Evolutionary conservation across 2,888 invertebrate genomes (phyloP), one percentile per base, ranked within the genome.

Genomic region (Alcis repandata): DNA sequence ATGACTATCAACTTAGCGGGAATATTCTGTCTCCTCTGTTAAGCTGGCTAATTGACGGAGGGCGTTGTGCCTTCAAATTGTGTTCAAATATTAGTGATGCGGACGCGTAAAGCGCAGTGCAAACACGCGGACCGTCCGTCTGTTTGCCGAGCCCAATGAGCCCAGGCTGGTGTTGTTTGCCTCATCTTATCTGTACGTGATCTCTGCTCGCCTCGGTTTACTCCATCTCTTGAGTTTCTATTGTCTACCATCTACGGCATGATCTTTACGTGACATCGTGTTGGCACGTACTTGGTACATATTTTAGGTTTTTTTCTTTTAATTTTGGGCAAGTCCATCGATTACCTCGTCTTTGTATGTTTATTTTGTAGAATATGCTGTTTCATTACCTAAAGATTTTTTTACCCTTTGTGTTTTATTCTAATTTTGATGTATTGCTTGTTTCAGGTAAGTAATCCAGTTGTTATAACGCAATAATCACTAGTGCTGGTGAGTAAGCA

Each of bases 31-130:
- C 77, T 76, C 75, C 67, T 71, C 59, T 71, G 69, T 73, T 64
- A 65, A 70, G 68, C 65, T 71, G 72, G 76, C 83, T 89, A 89
- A 89, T 89, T 89, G 87, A 84, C 78, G 78, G 71, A 75, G 82
- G 83, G 87, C 87, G 88, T 87, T 82, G 87, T 89, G 83, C 90
- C 90, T 88, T 89, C 87, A 91, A 92, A 92, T 92, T 91, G 88
- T 87, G 85, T 77, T 86, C 83, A 89, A 92, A 92, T 91, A 91
- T 92, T 92, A 73, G 83, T 79, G 63, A 51, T 74, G 78, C 76
- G 85, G 82, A 79, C 83, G 75, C 82, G 84, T 85, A 83, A 82
- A 87, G 88, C 88, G 82, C 82, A 79, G 74, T 69, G 84, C 83
- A 92, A 90, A 92, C 87, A 90, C 68, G 61, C 69, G 72, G 78